A percentile compares a stretch with the other conserved stretches of the same genome.
Evolutionary conservation across 2,113 vertebrate genomes (phyloP).

Genomic region (Archilochus colubris): DNA sequence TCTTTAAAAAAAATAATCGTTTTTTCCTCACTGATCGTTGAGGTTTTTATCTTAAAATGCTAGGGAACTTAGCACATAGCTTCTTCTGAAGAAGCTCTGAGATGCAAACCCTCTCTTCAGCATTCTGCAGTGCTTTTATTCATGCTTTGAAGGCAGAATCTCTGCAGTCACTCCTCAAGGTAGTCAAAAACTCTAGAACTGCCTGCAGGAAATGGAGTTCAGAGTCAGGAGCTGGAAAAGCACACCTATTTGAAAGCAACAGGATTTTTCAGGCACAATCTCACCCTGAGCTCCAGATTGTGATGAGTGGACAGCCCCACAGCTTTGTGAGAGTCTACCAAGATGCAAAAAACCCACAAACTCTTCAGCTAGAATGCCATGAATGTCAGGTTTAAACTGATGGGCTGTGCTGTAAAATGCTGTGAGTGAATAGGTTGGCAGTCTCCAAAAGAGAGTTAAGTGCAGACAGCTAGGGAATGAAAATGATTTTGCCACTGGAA

Average conservation of each 20-base stretch:
- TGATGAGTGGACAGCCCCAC: not conserved
- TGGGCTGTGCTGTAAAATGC: not conserved
- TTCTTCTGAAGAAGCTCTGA: not conserved
- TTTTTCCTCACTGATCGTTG: not conserved
- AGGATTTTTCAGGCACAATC: not conserved
- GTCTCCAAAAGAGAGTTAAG: not conserved
- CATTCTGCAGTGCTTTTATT: not conserved
- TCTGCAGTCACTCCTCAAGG: not conserved
- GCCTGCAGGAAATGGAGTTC: not conserved
- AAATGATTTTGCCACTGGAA: not conserved
- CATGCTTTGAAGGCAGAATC: not conserved
- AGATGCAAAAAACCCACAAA: not conserved
- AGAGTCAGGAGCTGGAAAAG: not conserved
- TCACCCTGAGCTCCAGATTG: not conserved
- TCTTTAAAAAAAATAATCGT: not conserved
- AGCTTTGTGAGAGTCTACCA: not conserved
- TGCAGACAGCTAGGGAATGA: not conserved
- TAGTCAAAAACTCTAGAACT: not conserved
- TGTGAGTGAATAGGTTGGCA: not conserved
- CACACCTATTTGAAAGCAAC: not conserved
- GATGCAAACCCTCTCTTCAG: not conserved
- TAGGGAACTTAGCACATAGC: not conserved
- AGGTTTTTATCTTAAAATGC: not conserved
- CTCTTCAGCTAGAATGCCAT: not conserved
- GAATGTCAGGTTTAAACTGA: not conserved